Conservation (phyloP, 2,888 invertebrate species). For the Trissoscelio sp. region DNA sequence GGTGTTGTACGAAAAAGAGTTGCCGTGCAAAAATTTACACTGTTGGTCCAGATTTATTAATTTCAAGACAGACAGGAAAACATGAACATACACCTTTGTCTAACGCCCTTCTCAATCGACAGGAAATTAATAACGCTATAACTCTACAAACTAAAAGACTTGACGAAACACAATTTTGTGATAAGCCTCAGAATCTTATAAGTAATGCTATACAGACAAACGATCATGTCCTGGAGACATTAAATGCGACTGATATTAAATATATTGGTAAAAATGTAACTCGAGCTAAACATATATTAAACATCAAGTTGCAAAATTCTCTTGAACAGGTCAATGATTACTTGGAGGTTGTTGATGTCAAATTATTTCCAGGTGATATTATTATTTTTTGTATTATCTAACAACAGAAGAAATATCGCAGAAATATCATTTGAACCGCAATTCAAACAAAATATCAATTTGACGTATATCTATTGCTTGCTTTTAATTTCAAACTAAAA, state of each 20-base stretch:
- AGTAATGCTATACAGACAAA: slow-evolving; percentile 19
- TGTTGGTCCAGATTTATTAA: not conserved
- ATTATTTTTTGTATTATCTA: not conserved
- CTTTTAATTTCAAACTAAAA: too few relatives aligned
- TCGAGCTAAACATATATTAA: not conserved
- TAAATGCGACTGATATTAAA: slow-evolving; percentile 5
- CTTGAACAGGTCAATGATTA: not conserved
- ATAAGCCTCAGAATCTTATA: not conserved
- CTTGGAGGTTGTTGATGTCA: slow-evolving; percentile 8
- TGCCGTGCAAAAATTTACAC: slow-evolving; percentile 35
- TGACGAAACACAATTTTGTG: too few relatives aligned
- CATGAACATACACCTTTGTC: slow-evolving; percentile 25
- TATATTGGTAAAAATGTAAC: slow-evolving; percentile 29
- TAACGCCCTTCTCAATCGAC: slow-evolving; percentile 9
- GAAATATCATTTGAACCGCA: too few relatives aligned
- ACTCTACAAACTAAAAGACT: not conserved
- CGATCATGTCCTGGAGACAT: not conserved
- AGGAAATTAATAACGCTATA: slow-evolving; percentile 32
- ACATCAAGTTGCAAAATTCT: not conserved
- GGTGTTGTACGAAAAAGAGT: slow-evolving; percentile 45
- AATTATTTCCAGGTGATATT: slow-evolving; percentile 14
- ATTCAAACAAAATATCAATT: too few relatives aligned
- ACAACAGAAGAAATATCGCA: too few relatives aligned
- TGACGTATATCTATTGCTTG: too few relatives aligned
- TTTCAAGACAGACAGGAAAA: not conserved